A percentile compares a stretch with the other conserved stretches of the same genome.
Evolutionary conservation across 1,140 invertebrate genomes (phyloP).

Genomic region (Pogonomyrmex californicus): DNA sequence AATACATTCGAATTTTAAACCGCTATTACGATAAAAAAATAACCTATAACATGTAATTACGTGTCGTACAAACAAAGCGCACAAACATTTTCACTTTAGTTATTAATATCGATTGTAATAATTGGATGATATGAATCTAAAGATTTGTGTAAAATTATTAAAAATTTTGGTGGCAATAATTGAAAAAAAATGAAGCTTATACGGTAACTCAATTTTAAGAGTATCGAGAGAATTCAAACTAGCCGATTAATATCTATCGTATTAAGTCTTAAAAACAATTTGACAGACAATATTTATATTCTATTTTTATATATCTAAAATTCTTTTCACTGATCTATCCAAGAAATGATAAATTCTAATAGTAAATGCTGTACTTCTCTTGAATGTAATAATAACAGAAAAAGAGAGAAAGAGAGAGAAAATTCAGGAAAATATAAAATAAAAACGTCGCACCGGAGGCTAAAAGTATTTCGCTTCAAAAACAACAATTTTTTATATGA

Average conservation of each 20-base stretch:
- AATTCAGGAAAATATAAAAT: background rate
- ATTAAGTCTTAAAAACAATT: conserved; percentile 19
- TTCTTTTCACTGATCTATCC: conserved; percentile 4
- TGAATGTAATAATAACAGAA: conserved; percentile 2
- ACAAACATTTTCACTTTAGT: background rate
- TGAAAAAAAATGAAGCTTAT: background rate
- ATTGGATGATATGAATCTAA: background rate
- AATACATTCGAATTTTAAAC: conserved; percentile 15
- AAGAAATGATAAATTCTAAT: conserved; percentile 12
- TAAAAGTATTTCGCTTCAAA: background rate
- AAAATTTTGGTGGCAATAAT: background rate
- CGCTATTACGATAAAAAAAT: background rate
- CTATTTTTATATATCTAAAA: conserved; percentile 24
- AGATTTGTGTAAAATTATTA: background rate
- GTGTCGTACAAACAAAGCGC: background rate
- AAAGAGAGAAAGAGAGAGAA: background rate
- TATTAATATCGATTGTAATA: background rate
- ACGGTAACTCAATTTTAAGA: background rate
- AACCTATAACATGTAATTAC: background rate
- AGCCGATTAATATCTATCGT: background rate
- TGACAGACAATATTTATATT: background rate
- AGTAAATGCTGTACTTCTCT: background rate
- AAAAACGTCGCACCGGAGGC: background rate
- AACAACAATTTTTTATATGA: background rate
- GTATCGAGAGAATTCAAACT: background rate